phyloP scores from a whole-genome alignment of 2,888 invertebrate species.

The Aleiodes testaceus region DNA sequence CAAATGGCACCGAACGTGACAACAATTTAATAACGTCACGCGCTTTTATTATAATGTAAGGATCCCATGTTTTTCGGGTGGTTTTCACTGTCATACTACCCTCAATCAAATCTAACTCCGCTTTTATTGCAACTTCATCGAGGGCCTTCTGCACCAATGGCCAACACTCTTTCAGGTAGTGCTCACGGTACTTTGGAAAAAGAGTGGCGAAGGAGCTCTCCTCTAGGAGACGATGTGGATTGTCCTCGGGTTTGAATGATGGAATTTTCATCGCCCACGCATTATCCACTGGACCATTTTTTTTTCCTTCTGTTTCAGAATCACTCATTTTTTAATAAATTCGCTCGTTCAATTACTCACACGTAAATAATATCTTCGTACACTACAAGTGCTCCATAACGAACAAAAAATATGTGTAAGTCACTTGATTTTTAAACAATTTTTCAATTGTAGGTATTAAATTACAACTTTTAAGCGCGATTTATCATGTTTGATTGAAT shows the following conservation, averaged over 20 bases:
- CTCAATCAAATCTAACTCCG: slow-evolving; percentile 93
- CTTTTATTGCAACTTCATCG: slow-evolving; percentile 84
- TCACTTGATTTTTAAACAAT: no score
- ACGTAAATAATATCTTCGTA: neutral
- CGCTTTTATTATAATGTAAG: slow-evolving; percentile 96
- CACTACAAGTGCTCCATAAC: neutral
- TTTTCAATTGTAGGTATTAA: no score
- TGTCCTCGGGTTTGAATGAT: slow-evolving; percentile 90
- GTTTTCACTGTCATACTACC: slow-evolving; percentile 96
- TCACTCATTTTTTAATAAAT: slow-evolving; percentile 61
- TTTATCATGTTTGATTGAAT: no score
- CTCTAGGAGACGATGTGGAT: slow-evolving; percentile 89
- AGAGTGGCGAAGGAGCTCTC: slow-evolving; percentile 97
- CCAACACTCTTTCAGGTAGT: slow-evolving; percentile 96
- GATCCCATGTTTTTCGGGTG: slow-evolving; percentile 98
- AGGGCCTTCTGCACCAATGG: slow-evolving; percentile 92
- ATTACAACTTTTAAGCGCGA: no score
- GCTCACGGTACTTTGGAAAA: slow-evolving; percentile 98
- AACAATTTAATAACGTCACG: slow-evolving; percentile 96
- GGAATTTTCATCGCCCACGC: slow-evolving; percentile 92
- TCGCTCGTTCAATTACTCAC: neutral
- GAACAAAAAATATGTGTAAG: neutral
- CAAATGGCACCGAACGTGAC: slow-evolving; percentile 96
- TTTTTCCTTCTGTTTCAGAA: slow-evolving; percentile 65
- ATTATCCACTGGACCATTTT: slow-evolving; percentile 81